Percentiles rank a stretch among this genome's conserved stretches.
These are phyloP conservation scores for Syritta pipiens DNA, from an alignment of 2,888 invertebrate genomes.

Conservation along the genomic window DNA sequence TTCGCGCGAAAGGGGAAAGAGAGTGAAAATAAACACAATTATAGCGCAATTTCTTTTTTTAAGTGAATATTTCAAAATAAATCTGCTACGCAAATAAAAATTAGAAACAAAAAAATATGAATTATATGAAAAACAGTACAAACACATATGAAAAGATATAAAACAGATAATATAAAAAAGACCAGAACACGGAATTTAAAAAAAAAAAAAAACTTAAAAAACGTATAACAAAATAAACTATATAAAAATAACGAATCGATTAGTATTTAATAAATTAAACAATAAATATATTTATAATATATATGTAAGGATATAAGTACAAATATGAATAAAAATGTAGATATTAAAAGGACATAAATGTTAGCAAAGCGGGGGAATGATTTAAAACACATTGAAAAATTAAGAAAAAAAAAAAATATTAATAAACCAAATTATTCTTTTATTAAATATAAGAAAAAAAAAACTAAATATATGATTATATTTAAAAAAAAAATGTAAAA, in stretches of 20 bases:
- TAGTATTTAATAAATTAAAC: slow-evolving; percentile 72
- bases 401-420: slow-evolving; percentile 37
- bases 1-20: not conserved
- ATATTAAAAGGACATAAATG: slow-evolving; percentile 63
- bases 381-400: slow-evolving; percentile 56
- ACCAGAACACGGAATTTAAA: slow-evolving; percentile 34
- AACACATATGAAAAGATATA: slow-evolving; percentile 39
- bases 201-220: slow-evolving; percentile 54
- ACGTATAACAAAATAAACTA: slow-evolving; percentile 57
- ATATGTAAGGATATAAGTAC: slow-evolving; percentile 51
- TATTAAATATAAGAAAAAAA: slow-evolving; percentile 53
- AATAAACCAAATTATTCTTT: slow-evolving; percentile 38
- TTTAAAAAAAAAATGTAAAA: slow-evolving; percentile 29
- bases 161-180: slow-evolving; percentile 30
- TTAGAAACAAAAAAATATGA: not conserved
- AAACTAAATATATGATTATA: slow-evolving; percentile 48
- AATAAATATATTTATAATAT: slow-evolving; percentile 44
- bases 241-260: slow-evolving; percentile 74
- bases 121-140: slow-evolving; percentile 30
- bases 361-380: slow-evolving; percentile 71
- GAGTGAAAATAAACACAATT: not conserved
- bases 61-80: not conserved
- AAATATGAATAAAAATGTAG: slow-evolving; percentile 50
- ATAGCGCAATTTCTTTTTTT: not conserved
- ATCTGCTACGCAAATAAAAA: slow-evolving; percentile 16